Base-by-base conservation (phyloP, 1,140 invertebrate species). In the Leptopilina boulardi region DNA sequence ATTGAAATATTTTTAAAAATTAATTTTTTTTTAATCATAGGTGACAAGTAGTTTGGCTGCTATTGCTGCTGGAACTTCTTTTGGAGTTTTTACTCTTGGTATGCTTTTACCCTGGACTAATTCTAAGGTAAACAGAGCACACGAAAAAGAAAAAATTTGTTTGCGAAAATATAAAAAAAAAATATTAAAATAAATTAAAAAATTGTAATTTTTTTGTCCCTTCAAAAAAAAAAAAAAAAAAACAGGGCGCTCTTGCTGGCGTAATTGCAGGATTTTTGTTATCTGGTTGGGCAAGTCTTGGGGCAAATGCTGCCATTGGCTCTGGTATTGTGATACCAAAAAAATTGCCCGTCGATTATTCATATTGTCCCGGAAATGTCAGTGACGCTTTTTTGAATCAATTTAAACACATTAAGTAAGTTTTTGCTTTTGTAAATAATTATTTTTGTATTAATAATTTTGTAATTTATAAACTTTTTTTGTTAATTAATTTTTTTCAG, bases 31-130 rank as follows among this genome's bases (percentile, higher is more conserved):
- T 51, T 38, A 26, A 26, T 51, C 74, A 6, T 80, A 96, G 95
- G 93, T 96, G 56, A 95, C 96, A 0, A 94, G 95, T 47, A 95
- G 95, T 74, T 89, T 97, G 59, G 95, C 96, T 72, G 95, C 96
- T 2, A 96, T 97, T 78, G 94, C 96, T 13, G 94, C 96, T 19
- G 96, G 96, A 6, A 95, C 96, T 18, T 94, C 96, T 0, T 95
- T 97, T 77, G 97, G 96, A 2, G 92, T 97, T 15, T 98, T 98
- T 87, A 95, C 95, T 0, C 89, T 98, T 11, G 97, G 97, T 77
- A 96, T 98, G 93, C 91, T 95, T 54, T 93, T 96, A 82, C 96
- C 96, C 19, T 97, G 95, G 94, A 93, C 95, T 23, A 97, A 96
- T 85, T 92, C 92, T 3, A 92, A 93, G 71, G 95, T 90, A 79